phyloP scores from a whole-genome alignment of 2,888 invertebrate species.

The Hirtodrosophila histrioides region DNA sequence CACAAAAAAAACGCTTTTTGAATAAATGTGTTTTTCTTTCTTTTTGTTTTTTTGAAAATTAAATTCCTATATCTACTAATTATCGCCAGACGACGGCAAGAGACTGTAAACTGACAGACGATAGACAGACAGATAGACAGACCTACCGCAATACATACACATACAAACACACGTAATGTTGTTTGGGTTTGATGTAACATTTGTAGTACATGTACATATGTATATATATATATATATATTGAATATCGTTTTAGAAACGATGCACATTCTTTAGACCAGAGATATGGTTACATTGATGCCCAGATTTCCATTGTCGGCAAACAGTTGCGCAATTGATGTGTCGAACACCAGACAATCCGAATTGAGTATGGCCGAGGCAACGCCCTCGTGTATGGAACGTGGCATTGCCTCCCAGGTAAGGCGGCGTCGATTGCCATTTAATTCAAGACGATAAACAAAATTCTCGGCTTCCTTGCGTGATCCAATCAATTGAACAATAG shows the following conservation, averaged over 20 bases:
- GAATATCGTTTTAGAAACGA: slow-evolving; percentile 67
- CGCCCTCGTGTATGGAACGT: slow-evolving; percentile 98
- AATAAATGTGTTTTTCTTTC: slow-evolving; percentile 31
- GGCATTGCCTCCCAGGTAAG: slow-evolving; percentile 99
- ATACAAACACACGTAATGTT: slow-evolving; percentile 25
- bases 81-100: slow-evolving; percentile 47
- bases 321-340: slow-evolving; percentile 98
- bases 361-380: slow-evolving; percentile 97
- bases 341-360: slow-evolving; percentile 99
- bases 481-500: slow-evolving; percentile 99
- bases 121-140: slow-evolving; percentile 27
- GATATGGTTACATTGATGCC: slow-evolving; percentile 99
- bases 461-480: slow-evolving; percentile 99
- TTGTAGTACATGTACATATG: slow-evolving; percentile 32
- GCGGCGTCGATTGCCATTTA: slow-evolving; percentile 96
- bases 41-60: slow-evolving; percentile 20
- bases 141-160: slow-evolving; percentile 20
- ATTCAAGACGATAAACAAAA: slow-evolving; percentile 98
- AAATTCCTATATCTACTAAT: slow-evolving; percentile 42
- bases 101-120: slow-evolving; percentile 36
- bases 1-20: slow-evolving; percentile 48
- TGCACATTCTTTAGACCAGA: slow-evolving; percentile 87
- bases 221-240: slow-evolving; percentile 40
- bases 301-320: slow-evolving; percentile 99
- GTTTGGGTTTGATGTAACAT: slow-evolving; percentile 23